These are phyloP conservation scores for Streptopelia turtur DNA, from an alignment of 2,797 vertebrate genomes.

Conservation along the genomic window DNA sequence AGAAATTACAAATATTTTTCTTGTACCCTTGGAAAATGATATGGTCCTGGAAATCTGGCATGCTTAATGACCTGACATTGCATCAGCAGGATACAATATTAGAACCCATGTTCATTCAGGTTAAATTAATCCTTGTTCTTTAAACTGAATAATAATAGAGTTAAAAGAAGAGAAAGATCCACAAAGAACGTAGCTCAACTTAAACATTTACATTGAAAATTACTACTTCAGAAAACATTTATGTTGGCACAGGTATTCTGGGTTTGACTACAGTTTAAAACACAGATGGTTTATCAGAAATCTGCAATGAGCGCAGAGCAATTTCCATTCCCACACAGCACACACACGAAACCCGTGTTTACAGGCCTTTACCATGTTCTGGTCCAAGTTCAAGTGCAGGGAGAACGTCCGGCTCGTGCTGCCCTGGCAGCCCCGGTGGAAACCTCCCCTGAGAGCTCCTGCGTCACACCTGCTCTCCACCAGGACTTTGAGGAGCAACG, in stretches of 20 bases:
- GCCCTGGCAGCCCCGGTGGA: neutral
- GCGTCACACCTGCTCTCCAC: neutral
- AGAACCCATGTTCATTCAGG: neutral
- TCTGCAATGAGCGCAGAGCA: neutral
- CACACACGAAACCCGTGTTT: neutral
- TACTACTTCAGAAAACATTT: constrained; percentile 59
- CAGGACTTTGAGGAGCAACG: neutral
- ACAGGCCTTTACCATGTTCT: neutral
- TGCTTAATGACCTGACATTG: neutral
- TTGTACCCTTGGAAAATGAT: constrained; percentile 26
- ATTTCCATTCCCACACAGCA: neutral
- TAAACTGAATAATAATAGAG: constrained; percentile 47
- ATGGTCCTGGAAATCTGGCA: constrained; percentile 7
- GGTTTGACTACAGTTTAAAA: constrained; percentile 18
- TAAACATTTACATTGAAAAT: constrained; percentile 61
- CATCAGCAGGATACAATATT: neutral
- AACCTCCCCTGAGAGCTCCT: no score
- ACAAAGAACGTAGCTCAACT: neutral
- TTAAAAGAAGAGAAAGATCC: neutral
- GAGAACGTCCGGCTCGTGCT: accelerated
- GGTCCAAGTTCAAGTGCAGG: neutral
- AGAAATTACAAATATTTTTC: constrained; percentile 24
- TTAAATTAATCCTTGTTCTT: constrained; percentile 49
- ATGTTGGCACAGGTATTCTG: neutral
- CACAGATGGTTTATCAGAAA: constrained; percentile 22